These are phyloP conservation scores for Aphrocallistes beatrix DNA, from an alignment of 37 sponge, comb jelly and placozoan genomes.

Conservation along the genomic window DNA sequence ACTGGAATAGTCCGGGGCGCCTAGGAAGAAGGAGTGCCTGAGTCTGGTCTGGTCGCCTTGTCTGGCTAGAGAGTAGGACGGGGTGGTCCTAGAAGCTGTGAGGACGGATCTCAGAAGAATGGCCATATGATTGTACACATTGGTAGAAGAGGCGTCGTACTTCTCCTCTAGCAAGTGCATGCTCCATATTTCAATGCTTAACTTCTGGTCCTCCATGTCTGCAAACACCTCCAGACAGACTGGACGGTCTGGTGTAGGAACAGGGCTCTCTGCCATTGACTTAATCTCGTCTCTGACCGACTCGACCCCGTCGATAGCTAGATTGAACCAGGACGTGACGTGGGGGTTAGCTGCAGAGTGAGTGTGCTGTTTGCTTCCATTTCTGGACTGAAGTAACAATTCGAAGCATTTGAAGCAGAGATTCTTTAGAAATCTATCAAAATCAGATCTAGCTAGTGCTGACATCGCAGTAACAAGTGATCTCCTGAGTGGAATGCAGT, in stretches of 20 bases:
- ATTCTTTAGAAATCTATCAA: background rate
- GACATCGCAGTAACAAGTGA: background rate
- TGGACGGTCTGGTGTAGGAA: background rate
- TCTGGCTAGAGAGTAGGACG: background rate
- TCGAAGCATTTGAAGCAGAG: slow-evolving; percentile 16
- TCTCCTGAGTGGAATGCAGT: too few relatives aligned
- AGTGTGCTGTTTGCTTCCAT: slow-evolving; percentile 14
- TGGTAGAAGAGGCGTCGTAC: background rate
- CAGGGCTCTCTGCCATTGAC: background rate
- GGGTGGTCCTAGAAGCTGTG: background rate
- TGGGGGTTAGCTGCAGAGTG: slow-evolving; percentile 17
- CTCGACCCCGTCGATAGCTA: background rate
- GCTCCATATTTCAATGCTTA: background rate
- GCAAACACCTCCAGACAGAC: background rate
- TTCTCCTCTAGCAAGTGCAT: background rate
- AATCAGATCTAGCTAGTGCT: background rate
- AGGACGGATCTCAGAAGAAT: slow-evolving; percentile 3
- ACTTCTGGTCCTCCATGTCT: background rate
- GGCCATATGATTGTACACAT: background rate
- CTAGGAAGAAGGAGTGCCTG: background rate
- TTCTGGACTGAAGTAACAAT: background rate
- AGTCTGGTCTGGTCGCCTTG: background rate
- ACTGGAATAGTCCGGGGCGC: background rate
- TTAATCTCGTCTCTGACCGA: background rate
- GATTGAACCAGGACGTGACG: background rate